Evolutionary conservation across 2,113 vertebrate genomes (phyloP).

Genomic region (Cathartes aura): DNA sequence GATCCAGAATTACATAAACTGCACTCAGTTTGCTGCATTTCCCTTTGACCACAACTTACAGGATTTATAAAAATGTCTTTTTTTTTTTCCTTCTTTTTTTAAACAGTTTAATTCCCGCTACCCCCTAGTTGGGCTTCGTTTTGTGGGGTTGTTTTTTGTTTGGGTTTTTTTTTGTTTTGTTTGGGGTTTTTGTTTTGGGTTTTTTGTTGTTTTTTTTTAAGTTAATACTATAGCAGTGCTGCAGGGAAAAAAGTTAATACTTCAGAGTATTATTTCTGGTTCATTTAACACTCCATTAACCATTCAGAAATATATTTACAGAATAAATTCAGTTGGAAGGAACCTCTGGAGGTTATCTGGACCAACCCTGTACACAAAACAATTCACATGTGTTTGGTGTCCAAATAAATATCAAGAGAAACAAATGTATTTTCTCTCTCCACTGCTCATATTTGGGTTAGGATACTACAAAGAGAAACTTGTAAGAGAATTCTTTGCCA

Average conservation of each 20-base stretch:
- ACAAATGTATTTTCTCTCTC: not conserved
- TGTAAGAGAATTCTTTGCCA: not conserved
- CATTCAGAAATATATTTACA: not conserved
- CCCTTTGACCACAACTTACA: not conserved
- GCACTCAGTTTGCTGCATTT: not conserved
- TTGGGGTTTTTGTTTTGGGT: too few species aligned
- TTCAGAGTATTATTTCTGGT: not conserved
- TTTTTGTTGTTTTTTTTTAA: not conserved
- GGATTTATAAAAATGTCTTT: not conserved
- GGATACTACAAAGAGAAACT: not conserved
- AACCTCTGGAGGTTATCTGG: not conserved
- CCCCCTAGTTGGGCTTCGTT: not conserved
- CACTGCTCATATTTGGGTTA: not conserved
- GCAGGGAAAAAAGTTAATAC: not conserved
- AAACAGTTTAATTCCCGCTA: not conserved
- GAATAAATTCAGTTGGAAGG: not conserved
- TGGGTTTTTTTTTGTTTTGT: too few species aligned
- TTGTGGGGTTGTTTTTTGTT: not conserved
- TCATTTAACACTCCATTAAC: not conserved
- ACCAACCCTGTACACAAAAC: not conserved
- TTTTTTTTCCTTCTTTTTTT: not conserved
- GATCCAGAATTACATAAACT: not conserved
- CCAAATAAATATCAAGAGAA: not conserved
- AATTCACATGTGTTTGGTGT: not conserved
- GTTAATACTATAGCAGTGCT: not conserved